Conservation (phyloP, 2,797 vertebrate genomes). For the Gymnothorax reevesii region DNA sequence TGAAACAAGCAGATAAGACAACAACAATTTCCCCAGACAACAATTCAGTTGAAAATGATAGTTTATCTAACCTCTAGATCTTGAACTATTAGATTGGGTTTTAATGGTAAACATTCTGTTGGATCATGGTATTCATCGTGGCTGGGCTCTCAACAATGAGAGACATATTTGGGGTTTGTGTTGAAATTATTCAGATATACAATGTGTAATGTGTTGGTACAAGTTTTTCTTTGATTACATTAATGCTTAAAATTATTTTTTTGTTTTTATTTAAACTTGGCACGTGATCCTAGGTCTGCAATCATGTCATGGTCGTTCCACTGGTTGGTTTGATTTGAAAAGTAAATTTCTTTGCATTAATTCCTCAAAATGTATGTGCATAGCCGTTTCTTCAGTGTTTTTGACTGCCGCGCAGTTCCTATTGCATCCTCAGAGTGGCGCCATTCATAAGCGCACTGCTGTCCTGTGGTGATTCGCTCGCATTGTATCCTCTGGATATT, state of each 20-base stretch:
- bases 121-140: background rate
- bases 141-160: background rate
- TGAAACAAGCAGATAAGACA: background rate
- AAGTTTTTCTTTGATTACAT: background rate
- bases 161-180: background rate
- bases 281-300: background rate
- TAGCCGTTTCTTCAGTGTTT: background rate
- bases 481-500: background rate
- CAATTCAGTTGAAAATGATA: too few species aligned
- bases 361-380: background rate
- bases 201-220: background rate
- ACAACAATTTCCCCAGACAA: background rate
- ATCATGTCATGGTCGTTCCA: background rate
- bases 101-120: background rate
- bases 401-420: slow-evolving; percentile 8
- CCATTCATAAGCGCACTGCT: background rate
- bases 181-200: background rate
- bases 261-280: background rate
- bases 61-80: too few species aligned
- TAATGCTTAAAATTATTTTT: background rate
- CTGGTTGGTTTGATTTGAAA: background rate
- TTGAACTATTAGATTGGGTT: background rate
- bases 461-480: background rate
- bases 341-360: background rate
- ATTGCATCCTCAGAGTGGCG: slow-evolving; percentile 15